Evolutionary conservation across 2,888 invertebrate species (phyloP), one percentile per base, ranked within the genome.

Genomic region (Amaurobius ferox): DNA sequence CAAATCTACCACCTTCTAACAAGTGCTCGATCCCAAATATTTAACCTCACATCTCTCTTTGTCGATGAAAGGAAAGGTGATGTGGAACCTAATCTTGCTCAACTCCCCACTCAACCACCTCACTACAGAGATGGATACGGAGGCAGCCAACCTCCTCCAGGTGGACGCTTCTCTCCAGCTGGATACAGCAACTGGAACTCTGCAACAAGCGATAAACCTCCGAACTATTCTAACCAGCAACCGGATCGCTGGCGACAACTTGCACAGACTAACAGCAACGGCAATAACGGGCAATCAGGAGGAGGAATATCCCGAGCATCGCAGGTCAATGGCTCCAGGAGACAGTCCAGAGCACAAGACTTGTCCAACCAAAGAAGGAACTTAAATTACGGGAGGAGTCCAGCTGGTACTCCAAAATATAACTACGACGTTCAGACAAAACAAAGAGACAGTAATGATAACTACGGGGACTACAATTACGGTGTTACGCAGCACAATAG

Each of bases 51-150:
- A 7, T 85, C 87, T 1, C 77, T 89, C 9, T 89, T 89, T 66
- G 87, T 89, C 23, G 89, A 89, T 39, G 89, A 89, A 48, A 77
- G 89, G 48, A 87, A 88, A 40, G 88, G 88, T 26, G 89, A 89
- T 61, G 76, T 85, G 13, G 88, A 89, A 74, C 89, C 89, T 7
- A 79, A 88, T 62, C 32, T 86, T 0, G 66, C 87, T 13, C 81
- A 74, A 29, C 39, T 88, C 1, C 83, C 81, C 0, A 76, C 79
- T 16, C 71, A 71, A 1, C 80, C 77, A 64, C 79, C 86, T 5
- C 28, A 85, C 29, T 76, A 87, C 28, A 78, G 79, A 6, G 73
- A 85, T 11, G 88, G 88, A 13, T 88, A 87, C 35, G 73, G 76
- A 1, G 55, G 70, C 0, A 40, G 19, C 72, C 62, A 83, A 13